phyloP scores from a whole-genome alignment of 2,797 vertebrate genomes.

The Harpagifer antarcticus region DNA sequence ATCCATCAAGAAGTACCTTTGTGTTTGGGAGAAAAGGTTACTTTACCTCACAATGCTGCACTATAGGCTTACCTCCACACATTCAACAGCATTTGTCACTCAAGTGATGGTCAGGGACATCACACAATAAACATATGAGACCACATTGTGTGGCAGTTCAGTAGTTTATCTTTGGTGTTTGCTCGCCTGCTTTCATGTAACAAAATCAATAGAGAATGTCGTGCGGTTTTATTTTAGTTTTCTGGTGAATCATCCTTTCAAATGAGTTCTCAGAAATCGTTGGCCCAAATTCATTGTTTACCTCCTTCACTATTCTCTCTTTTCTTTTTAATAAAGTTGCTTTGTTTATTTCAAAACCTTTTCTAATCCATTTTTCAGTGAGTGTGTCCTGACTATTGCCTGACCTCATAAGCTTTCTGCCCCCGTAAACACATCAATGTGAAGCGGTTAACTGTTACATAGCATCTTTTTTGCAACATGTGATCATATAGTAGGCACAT shows the following conservation, averaged over 20 bases:
- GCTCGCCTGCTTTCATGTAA: background rate
- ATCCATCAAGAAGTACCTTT: too few relatives aligned
- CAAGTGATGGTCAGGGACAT: background rate
- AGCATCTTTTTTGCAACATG: constrained; percentile 3
- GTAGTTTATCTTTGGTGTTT: background rate
- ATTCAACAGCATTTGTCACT: background rate
- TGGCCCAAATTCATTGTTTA: constrained; percentile 13
- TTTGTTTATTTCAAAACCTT: background rate
- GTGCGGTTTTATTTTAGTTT: background rate
- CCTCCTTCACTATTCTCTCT: constrained; percentile 5
- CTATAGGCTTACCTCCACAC: background rate
- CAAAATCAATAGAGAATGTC: constrained; percentile 2
- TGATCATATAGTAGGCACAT: constrained; percentile 25
- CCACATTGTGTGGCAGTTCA: background rate
- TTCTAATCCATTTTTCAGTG: background rate
- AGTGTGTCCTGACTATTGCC: constrained; percentile 6
- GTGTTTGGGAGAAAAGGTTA: background rate
- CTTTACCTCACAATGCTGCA: background rate
- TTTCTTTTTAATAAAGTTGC: constrained; percentile 1
- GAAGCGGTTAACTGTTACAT: background rate
- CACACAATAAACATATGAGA: background rate
- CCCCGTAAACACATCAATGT: background rate
- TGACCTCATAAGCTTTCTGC: background rate
- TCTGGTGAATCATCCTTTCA: background rate
- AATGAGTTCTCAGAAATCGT: constrained; percentile 8